Evolutionary conservation across 2,113 vertebrate species (phyloP).

Genomic region (Rhabdomys dilectus): DNA sequence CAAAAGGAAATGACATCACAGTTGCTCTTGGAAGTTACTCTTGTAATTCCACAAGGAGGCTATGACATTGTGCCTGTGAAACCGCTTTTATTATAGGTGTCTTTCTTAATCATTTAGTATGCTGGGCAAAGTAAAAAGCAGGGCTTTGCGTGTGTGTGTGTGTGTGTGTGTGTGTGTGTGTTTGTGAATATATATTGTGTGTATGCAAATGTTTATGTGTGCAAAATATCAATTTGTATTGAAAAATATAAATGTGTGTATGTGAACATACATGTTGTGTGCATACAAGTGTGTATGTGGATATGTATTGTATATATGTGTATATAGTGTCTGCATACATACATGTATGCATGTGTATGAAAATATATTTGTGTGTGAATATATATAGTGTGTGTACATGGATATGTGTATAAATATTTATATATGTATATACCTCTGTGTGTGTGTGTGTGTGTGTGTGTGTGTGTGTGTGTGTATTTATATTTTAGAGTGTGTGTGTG

Average conservation of each 20-base stretch:
- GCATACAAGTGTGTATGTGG: not conserved
- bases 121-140: not conserved
- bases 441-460: not conserved
- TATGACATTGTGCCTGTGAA: not conserved
- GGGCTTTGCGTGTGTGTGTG: not conserved
- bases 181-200: not conserved
- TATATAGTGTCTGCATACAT: not conserved
- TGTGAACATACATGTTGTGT: not conserved
- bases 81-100: not conserved
- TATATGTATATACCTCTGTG: no score
- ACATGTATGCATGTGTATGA: not conserved
- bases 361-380: no score
- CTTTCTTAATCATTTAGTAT: not conserved
- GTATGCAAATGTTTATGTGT: not conserved
- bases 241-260: not conserved
- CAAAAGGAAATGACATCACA: not conserved
- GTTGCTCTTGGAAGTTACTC: conserved; percentile 15
- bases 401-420: no score
- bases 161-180: not conserved
- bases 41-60: not conserved
- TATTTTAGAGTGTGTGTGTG: no score
- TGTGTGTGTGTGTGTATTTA: no score
- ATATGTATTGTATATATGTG: not conserved
- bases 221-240: no score
- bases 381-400: no score